Conservation (phyloP, 2,797 vertebrate genomes). For the Steatocranus sp. region DNA sequence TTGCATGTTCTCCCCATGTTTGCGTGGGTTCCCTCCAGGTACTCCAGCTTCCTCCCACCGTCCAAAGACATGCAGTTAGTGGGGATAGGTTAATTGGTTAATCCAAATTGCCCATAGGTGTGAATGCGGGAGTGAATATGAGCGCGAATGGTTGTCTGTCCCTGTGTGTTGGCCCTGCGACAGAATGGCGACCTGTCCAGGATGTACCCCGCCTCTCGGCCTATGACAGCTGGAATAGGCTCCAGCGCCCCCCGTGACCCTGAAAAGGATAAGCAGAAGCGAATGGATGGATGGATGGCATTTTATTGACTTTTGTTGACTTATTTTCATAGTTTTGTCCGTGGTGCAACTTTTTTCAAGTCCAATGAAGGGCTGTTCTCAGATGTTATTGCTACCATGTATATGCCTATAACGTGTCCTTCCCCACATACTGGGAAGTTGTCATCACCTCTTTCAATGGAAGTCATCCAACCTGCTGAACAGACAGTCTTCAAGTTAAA, state of each 20-base stretch:
- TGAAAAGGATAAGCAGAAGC: neutral
- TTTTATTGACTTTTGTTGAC: neutral
- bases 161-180: accelerated
- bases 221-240: accelerated
- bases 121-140: neutral
- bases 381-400: neutral
- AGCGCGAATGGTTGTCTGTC: accelerated
- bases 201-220: accelerated
- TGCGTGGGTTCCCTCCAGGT: neutral
- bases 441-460: neutral
- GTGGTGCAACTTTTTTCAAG: neutral
- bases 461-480: neutral
- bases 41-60: accelerated
- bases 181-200: accelerated
- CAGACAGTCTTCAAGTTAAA: neutral
- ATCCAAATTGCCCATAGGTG: neutral
- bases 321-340: neutral
- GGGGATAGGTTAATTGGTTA: accelerated
- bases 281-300: neutral
- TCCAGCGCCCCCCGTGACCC: accelerated
- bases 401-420: neutral
- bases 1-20: neutral
- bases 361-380: neutral
- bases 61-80: neutral
- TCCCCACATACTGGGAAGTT: neutral